A percentile compares a stretch with the other conserved stretches of the same genome.
Conservation (phyloP, 2,797 vertebrate genomes). For the Eulemur rubriventer region DNA sequence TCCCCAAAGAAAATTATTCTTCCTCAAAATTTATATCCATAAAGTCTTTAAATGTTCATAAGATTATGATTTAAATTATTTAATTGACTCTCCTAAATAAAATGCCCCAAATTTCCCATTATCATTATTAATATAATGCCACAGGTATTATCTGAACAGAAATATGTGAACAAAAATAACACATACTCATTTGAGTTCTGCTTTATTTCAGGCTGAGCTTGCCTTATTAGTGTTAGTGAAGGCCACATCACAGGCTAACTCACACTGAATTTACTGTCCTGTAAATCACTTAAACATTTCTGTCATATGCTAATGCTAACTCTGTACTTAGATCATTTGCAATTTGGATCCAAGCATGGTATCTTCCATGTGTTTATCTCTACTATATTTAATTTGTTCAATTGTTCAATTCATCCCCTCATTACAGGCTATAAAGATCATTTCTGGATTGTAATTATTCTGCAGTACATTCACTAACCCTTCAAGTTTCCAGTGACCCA, state of each 20-base stretch:
- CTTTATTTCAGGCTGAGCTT: constrained; percentile 36
- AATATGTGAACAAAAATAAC: constrained; percentile 31
- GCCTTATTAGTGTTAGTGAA: constrained; percentile 42
- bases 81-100: neutral
- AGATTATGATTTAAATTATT: neutral
- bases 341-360: constrained; percentile 18
- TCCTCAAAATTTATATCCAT: neutral
- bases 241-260: neutral
- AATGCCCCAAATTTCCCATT: neutral
- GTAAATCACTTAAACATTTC: constrained; percentile 31
- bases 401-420: neutral
- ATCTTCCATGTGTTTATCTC: neutral
- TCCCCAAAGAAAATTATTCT: neutral
- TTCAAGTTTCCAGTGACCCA: constrained; percentile 26
- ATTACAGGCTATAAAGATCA: neutral
- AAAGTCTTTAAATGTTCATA: neutral
- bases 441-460: constrained; percentile 23
- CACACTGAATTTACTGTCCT: constrained; percentile 16
- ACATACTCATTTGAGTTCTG: neutral
- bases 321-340: constrained; percentile 38
- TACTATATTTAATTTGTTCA: constrained; percentile 10
- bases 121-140: neutral
- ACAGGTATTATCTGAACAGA: neutral
- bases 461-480: neutral
- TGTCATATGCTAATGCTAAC: constrained; percentile 42